Percentiles rank a stretch among this genome's conserved stretches.
phyloP scores from a whole-genome alignment of 2,113 vertebrate genomes.

The Pelecanus crispus region DNA sequence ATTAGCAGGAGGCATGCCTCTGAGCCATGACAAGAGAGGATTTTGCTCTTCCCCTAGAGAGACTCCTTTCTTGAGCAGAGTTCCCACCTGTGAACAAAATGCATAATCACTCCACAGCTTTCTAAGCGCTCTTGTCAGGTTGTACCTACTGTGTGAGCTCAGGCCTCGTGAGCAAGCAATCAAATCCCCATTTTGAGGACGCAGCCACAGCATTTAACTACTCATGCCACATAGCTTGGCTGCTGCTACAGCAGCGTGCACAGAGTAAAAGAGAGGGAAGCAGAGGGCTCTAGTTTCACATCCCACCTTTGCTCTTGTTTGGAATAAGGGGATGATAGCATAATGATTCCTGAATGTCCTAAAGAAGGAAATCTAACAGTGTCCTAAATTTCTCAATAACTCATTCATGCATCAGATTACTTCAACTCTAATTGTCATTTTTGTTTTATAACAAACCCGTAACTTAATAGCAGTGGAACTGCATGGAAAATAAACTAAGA shows the following conservation, averaged over 20 bases:
- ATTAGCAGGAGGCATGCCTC: slow-evolving; percentile 2
- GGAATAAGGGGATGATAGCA: neutral
- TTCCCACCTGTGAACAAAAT: neutral
- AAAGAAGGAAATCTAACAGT: neutral
- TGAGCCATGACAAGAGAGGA: neutral
- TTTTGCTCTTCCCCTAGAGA: neutral
- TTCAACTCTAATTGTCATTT: neutral
- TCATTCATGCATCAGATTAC: neutral
- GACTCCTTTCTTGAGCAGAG: neutral
- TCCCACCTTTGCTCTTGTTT: neutral
- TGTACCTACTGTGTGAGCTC: neutral
- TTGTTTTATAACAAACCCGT: neutral
- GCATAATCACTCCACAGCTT: neutral
- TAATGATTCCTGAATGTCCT: neutral
- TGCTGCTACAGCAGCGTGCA: neutral
- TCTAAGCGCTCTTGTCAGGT: neutral
- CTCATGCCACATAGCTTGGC: fast-evolving
- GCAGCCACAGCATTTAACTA: neutral
- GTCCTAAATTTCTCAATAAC: neutral
- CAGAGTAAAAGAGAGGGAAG: neutral
- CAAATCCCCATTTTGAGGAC: neutral
- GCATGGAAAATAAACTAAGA: neutral
- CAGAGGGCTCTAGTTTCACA: neutral
- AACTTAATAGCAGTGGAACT: neutral
- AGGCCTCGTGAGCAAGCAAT: fast-evolving